Percentiles rank a stretch among this genome's conserved stretches.
Evolutionary conservation across 2,888 invertebrate genomes (phyloP).

Genomic region (Micoletzkya japonica): DNA sequence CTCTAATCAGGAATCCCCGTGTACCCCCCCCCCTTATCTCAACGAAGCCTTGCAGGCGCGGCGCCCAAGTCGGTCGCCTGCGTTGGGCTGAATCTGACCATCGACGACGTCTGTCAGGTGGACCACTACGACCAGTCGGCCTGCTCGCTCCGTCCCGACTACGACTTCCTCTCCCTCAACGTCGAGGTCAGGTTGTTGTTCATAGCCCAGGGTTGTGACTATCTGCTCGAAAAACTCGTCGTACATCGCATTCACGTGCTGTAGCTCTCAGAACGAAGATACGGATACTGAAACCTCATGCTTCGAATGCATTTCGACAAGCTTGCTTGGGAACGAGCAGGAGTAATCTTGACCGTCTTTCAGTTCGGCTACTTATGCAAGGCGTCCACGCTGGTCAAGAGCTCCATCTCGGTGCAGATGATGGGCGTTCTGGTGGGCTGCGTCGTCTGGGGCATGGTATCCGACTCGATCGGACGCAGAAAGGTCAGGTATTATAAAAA

Average conservation of each 20-base stretch:
- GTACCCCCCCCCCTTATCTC: too few relatives aligned
- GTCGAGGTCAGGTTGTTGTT: slow-evolving; percentile 34
- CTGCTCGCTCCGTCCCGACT: slow-evolving; percentile 30
- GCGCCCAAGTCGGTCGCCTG: slow-evolving; percentile 37
- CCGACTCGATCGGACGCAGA: slow-evolving; percentile 41
- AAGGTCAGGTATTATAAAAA: too few relatives aligned
- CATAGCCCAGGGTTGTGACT: not conserved
- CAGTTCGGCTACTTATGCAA: slow-evolving; percentile 49
- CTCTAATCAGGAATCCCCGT: too few relatives aligned
- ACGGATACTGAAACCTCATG: too few relatives aligned
- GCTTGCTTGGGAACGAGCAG: too few relatives aligned
- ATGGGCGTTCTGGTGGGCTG: slow-evolving; percentile 47
- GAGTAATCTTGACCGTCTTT: too few relatives aligned
- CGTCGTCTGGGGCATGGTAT: slow-evolving; percentile 41
- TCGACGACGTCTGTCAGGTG: slow-evolving; percentile 36
- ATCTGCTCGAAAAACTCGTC: too few relatives aligned
- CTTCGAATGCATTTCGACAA: too few relatives aligned
- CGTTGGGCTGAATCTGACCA: slow-evolving; percentile 29
- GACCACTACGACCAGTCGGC: not conserved
- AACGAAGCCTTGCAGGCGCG: slow-evolving; percentile 36
- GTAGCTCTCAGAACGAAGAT: too few relatives aligned
- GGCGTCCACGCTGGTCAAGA: slow-evolving; percentile 47
- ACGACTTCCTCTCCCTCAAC: slow-evolving; percentile 45
- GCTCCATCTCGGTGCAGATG: slow-evolving; percentile 58
- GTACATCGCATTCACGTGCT: too few relatives aligned